Percentiles rank a stretch among this genome's conserved stretches.
phyloP scores from a whole-genome alignment of 2,888 invertebrate genomes.

The Lasioglossum figueresi region DNA sequence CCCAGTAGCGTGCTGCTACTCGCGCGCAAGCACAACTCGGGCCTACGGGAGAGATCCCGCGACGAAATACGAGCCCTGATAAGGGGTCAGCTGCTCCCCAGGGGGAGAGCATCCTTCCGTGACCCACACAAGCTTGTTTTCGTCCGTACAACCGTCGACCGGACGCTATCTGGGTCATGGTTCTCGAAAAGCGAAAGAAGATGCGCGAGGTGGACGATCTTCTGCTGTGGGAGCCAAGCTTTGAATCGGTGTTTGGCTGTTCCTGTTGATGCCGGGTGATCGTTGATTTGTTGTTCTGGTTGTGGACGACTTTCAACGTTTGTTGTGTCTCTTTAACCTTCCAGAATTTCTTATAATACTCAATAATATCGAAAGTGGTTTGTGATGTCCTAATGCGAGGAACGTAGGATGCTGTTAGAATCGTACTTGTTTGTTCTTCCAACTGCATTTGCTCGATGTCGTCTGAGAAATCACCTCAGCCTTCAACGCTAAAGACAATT shows the following conservation, averaged over 20 bases:
- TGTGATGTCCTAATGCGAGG: neutral
- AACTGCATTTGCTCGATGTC: neutral
- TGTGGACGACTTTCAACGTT: neutral
- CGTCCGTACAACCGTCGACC: conserved; percentile 14
- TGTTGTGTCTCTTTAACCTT: neutral
- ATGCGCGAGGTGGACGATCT: conserved; percentile 25
- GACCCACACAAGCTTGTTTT: conserved; percentile 11
- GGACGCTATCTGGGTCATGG: conserved; percentile 69
- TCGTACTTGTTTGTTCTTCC: neutral
- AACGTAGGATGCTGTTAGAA: neutral
- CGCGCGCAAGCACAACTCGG: neutral
- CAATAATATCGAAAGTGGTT: neutral
- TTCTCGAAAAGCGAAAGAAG: conserved; percentile 46
- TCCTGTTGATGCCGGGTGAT: neutral
- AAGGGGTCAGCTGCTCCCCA: conserved; percentile 36
- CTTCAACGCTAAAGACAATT: neutral
- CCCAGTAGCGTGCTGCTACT: conserved; percentile 77
- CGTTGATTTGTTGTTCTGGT: neutral
- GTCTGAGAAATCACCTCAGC: neutral
- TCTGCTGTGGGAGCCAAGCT: neutral
- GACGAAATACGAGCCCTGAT: conserved; percentile 51
- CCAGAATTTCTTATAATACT: neutral
- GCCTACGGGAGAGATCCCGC: conserved; percentile 11
- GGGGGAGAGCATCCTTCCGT: conserved; percentile 51
- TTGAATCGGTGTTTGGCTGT: neutral